Base-by-base conservation (phyloP, 2,113 vertebrate species). In the Delphinapterus leucas region DNA sequence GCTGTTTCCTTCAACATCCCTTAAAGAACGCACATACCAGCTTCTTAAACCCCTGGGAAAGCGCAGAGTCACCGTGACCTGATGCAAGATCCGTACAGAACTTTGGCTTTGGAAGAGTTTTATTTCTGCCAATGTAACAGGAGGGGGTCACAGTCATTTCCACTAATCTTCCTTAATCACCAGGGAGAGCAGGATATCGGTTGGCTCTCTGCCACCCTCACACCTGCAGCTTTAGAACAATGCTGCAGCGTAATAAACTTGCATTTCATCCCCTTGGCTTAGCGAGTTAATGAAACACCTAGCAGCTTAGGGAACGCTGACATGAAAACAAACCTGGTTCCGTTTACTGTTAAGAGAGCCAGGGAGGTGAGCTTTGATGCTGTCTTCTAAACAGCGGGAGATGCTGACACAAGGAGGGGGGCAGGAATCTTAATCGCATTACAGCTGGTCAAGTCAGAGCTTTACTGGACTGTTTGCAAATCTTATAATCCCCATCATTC, bases 231-330 rank as follows among this genome's bases (percentile, higher is more conserved):
- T 67, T 77, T 8, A 84, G 91, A 94, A 94, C 85, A 93, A 95
- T 60, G 81, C 96, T 79, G 60, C 97, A 83, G 67, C 65, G 55
- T 77, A 95, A 97, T 88, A 96, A 97, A 96, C 97, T 98, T 93
- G 83, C 96, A 95, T 96, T 97, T 97, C 96, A 98, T 97, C 95
- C 84, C 95, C 87, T 73, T 23, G 87, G 94, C 67, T 97, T 97
- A 97, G 93, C 83, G 96, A 95, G 95, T 98, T 98, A 97, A 98
- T 96, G 96, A 98, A 98, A 98, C 89, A 96, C 96, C 95, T 98
- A 98, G 97, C 95, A 97, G 76, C 97, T 98, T 98, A 97, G 76
- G 33, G 92, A 98, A 97, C 92, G 96, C 96, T 47, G 96, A 95
- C 97, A 98, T 96, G 97, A 98, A 98, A 98, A 98, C 80, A 98